A percentile compares a stretch with the other conserved stretches of the same genome.
These are phyloP conservation scores for Achroia grisella DNA, from an alignment of 1,140 invertebrate genomes.

Conservation along the genomic window DNA sequence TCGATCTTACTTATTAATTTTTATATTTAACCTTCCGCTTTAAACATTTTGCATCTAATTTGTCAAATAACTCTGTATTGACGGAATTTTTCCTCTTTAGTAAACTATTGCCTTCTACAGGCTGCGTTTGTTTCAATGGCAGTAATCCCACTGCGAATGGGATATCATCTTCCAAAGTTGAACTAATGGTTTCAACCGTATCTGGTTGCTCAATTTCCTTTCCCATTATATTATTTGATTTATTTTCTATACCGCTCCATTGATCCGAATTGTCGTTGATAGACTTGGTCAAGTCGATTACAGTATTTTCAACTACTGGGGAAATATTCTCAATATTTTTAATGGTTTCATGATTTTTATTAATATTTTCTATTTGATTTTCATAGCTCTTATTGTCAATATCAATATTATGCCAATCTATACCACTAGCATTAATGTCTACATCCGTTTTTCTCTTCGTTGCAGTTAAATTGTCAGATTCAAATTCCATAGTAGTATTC, in stretches of 20 bases:
- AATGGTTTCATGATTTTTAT: slow-evolving; percentile 4
- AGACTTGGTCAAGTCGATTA: slow-evolving; percentile 24
- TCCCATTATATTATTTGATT: slow-evolving; percentile 15
- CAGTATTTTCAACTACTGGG: slow-evolving; percentile 13
- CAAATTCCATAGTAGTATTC: slow-evolving; percentile 18
- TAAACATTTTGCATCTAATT: slow-evolving; percentile 49
- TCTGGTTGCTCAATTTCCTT: slow-evolving; percentile 20
- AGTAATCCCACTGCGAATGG: slow-evolving; percentile 56
- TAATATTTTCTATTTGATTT: slow-evolving; percentile 7
- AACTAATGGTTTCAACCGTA: slow-evolving; percentile 13
- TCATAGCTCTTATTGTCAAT: slow-evolving; percentile 10
- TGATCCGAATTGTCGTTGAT: slow-evolving; percentile 16
- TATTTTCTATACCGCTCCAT: slow-evolving; percentile 16
- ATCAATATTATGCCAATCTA: slow-evolving; percentile 34
- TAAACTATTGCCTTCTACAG: slow-evolving; percentile 26
- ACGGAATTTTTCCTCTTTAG: slow-evolving; percentile 41
- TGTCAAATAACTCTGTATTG: slow-evolving; percentile 30
- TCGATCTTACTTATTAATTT: slow-evolving; percentile 24
- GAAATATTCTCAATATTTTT: slow-evolving; percentile 4
- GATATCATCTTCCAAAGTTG: slow-evolving; percentile 42
- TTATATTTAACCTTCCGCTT: slow-evolving; percentile 62
- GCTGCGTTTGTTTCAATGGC: slow-evolving; percentile 42
- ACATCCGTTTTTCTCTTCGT: slow-evolving; percentile 2
- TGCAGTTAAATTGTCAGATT: slow-evolving; percentile 13
- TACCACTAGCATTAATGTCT: slow-evolving; percentile 18